Base-by-base conservation (phyloP, 2,113 vertebrate species). In the Mormyrus iriodes region DNA sequence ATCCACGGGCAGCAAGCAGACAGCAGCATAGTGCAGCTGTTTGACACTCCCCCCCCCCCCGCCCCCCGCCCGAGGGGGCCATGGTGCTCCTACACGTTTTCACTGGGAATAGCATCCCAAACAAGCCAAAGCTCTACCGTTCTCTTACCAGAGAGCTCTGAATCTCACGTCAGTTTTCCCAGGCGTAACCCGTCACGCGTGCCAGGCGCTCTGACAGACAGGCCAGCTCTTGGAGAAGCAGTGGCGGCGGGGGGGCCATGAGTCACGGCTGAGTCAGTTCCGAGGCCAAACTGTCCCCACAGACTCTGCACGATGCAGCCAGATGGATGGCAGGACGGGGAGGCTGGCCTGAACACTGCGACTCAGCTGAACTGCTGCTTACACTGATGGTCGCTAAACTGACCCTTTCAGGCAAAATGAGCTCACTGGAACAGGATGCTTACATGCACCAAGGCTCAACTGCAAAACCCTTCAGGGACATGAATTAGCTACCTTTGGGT, bases 251-350 rank as follows among this genome's bases (percentile, higher is more conserved):
- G 61, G 86, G 24, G 27, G 31, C 73, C 24, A 13, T 89, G 76
- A 85, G 52, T 89, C 88, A 89, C 52, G 4, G 52, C 12, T 89
- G 88, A 89, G 21, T 84, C 88, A 58, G 69, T 53, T 17, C 49
- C 44, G 21, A 48, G 87, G 44, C n/a, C 87, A 49, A 27, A 39
- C 69, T 52, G 48, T 84, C n/a, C 9, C 52, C 53, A 8, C 42
- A 15, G 79, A 61, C 51, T 3, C 76, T 4, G 21, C 51, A 9
- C 44, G 13, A 39, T 31, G 21, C 39, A 15, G 31, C 73, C 88
- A 89, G 73, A 83, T 84, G 88, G 76, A 10, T 10, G 8, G n/a
- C 51, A 9, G 44, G 35, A 65, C 12, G 19, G 19, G 49, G 44
- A 76, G 88, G 51, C 19, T 27, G 7, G 13, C 85, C 85, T 52